These are phyloP conservation scores for Trypoxylon attenuatum DNA, from an alignment of 2,888 invertebrate species.

Conservation along the genomic window DNA sequence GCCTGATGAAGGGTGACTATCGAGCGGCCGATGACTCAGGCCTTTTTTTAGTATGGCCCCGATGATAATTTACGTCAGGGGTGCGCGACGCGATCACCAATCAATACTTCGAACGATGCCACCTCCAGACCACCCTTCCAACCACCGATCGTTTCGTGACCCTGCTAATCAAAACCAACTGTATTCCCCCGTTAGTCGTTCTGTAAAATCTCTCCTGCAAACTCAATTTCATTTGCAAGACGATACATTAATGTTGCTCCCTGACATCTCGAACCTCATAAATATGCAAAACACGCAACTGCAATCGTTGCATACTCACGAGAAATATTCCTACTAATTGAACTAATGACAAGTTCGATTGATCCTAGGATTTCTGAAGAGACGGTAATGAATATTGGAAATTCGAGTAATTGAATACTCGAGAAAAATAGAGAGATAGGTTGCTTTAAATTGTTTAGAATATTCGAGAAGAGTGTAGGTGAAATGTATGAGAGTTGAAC, in stretches of 20 bases:
- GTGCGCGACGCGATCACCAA: conserved; percentile 69
- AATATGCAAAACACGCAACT: no score
- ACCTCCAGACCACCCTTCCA: conserved; percentile 20
- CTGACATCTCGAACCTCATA: no score
- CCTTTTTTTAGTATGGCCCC: conserved; percentile 64
- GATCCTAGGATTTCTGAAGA: no score
- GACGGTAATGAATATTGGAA: no score
- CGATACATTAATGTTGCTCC: no score
- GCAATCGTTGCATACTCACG: no score
- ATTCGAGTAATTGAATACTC: no score
- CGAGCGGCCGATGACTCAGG: conserved; percentile 67
- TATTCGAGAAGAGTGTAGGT: neutral
- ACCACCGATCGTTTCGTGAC: neutral
- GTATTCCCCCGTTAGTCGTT: neutral
- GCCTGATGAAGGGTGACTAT: conserved; percentile 57
- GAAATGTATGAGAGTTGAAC: neutral
- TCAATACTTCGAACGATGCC: conserved; percentile 64
- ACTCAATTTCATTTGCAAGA: no score
- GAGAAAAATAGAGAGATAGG: neutral
- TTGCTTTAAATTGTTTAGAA: neutral
- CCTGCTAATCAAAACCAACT: neutral
- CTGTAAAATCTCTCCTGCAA: neutral
- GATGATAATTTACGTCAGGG: conserved; percentile 70
- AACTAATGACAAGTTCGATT: no score
- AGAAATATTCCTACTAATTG: no score